Percentiles rank a stretch among this genome's conserved stretches.
Conservation (phyloP, 2,797 vertebrate species). For the Erethizon dorsatum region DNA sequence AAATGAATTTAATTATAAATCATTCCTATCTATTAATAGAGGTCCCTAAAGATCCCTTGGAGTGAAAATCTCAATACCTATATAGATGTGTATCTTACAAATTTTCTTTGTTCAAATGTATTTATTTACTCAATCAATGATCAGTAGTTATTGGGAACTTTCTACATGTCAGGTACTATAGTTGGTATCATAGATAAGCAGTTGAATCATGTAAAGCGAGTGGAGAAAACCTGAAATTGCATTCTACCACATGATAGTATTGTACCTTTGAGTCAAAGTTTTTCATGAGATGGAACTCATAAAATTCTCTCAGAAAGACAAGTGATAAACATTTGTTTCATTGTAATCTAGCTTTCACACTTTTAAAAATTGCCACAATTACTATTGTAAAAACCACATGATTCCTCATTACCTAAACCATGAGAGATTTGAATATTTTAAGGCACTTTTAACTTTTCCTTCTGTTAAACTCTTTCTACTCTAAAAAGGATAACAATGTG, state of each 20-base stretch:
- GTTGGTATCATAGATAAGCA: neutral
- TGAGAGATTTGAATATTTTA: neutral
- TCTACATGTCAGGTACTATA: neutral
- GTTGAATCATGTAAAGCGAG: neutral
- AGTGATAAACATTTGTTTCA: neutral
- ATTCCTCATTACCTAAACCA: neutral
- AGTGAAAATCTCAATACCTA: neutral
- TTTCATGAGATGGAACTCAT: neutral
- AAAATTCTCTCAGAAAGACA: neutral
- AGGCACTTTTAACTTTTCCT: neutral
- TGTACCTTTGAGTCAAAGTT: neutral
- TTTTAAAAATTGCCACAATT: conserved; percentile 31
- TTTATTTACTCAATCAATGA: neutral
- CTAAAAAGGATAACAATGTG: neutral
- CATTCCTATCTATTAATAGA: neutral
- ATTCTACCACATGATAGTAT: conserved; percentile 24
- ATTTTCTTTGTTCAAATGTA: neutral
- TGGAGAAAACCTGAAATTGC: conserved; percentile 35
- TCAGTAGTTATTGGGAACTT: neutral
- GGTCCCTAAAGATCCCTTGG: neutral
- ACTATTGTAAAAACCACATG: neutral
- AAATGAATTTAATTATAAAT: conserved; percentile 20
- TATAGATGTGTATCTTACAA: neutral
- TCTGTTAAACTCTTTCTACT: neutral
- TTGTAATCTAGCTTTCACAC: neutral